These are phyloP conservation scores for Euglossa dilemma DNA, from an alignment of 1,140 invertebrate genomes.

Conservation along the genomic window DNA sequence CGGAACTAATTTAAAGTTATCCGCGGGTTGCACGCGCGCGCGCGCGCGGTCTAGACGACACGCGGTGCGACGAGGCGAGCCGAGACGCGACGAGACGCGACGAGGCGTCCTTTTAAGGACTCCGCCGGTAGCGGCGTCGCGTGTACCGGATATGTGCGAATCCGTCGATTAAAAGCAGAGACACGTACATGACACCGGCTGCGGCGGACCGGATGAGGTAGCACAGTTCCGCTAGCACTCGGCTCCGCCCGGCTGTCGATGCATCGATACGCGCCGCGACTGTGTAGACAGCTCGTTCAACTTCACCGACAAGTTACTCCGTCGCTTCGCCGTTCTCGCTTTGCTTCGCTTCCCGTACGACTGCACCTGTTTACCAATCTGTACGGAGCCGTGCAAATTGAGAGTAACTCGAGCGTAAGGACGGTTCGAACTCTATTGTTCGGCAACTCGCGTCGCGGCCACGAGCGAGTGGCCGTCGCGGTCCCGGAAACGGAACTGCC, in stretches of 20 bases:
- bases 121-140: constrained; percentile 37
- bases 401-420: constrained; percentile 35
- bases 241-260: background rate
- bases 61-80: constrained; percentile 35
- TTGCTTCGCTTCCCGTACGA: background rate
- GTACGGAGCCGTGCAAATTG: constrained; percentile 17
- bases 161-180: constrained; percentile 57
- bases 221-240: no score
- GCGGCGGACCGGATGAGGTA: background rate
- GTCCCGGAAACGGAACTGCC: constrained; percentile 4
- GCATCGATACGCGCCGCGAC: constrained; percentile 5
- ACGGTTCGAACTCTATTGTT: constrained; percentile 35
- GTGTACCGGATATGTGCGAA: constrained; percentile 35
- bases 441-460: constrained; percentile 15
- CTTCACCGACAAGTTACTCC: constrained; percentile 10
- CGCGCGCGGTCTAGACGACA: constrained; percentile 9
- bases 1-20: constrained; percentile 79
- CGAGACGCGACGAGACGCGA: no score
- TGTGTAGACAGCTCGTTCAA: constrained; percentile 15
- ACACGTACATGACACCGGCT: constrained; percentile 46
- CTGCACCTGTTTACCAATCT: constrained; percentile 45
- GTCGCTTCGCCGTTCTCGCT: background rate
- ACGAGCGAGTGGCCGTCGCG: background rate
- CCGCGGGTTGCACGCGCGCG: constrained; percentile 54
- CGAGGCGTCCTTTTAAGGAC: constrained; percentile 64